These are phyloP conservation scores for Todiramphus chloris DNA, from an alignment of 2,113 vertebrate species.

Conservation along the genomic window DNA sequence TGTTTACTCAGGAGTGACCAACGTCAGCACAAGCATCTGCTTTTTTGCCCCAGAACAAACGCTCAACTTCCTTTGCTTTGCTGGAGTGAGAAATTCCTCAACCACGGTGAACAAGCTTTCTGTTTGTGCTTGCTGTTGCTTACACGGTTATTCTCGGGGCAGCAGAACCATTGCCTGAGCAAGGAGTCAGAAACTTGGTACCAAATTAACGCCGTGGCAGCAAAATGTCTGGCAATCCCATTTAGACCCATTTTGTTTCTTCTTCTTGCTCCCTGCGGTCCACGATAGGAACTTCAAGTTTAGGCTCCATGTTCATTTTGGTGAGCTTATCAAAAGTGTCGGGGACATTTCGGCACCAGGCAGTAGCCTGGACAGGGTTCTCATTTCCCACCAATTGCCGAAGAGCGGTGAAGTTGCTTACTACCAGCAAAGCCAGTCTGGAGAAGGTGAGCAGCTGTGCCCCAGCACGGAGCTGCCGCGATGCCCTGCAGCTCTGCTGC, in stretches of 20 bases:
- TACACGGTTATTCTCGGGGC: background rate
- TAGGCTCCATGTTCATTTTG: background rate
- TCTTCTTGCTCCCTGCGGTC: rapidly evolving
- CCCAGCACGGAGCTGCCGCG: rapidly evolving
- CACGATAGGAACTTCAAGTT: background rate
- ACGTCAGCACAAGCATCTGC: background rate
- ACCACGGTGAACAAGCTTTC: background rate
- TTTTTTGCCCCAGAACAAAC: background rate
- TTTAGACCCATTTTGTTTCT: background rate
- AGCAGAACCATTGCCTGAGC: background rate
- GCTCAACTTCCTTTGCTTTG: background rate
- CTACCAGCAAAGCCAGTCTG: background rate
- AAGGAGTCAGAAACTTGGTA: background rate
- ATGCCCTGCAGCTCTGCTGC: no score
- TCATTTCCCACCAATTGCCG: background rate
- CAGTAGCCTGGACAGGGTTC: background rate
- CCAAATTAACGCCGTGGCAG: background rate
- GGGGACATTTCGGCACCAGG: background rate
- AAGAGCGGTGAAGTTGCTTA: background rate
- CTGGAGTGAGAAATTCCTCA: background rate
- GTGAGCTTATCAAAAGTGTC: background rate
- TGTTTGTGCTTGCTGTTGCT: background rate
- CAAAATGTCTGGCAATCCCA: rapidly evolving
- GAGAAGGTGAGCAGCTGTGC: background rate
- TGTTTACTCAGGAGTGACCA: background rate